Evolutionary conservation across 64 coral and sea anemone species (phyloP).

Genomic region (Pocillopora damicornis): DNA sequence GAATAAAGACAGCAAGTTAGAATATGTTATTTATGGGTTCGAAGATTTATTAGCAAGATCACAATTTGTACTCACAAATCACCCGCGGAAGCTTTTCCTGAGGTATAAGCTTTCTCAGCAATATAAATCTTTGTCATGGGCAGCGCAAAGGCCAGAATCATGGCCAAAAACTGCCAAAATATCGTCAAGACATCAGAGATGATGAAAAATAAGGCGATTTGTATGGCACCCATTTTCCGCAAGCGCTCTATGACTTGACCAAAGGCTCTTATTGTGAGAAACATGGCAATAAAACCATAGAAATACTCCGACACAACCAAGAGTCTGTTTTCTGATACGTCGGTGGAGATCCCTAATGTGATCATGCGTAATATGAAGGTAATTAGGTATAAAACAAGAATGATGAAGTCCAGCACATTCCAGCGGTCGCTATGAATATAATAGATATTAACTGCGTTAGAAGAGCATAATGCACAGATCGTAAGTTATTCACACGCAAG

Average conservation of each 20-base stretch:
- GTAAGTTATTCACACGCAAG: too few relatives aligned
- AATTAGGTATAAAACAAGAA: background rate
- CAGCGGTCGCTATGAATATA: background rate
- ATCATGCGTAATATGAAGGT: background rate
- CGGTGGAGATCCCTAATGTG: background rate
- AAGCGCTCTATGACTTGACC: conserved; percentile 15
- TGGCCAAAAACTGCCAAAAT: conserved; percentile 21
- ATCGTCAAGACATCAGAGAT: background rate
- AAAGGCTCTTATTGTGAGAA: conserved; percentile 16
- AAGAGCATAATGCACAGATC: too few relatives aligned
- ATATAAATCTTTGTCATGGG: conserved; percentile 15
- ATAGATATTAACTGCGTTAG: too few relatives aligned
- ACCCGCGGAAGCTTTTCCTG: background rate
- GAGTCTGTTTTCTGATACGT: background rate
- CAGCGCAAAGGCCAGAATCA: conserved; percentile 21
- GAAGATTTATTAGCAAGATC: background rate
- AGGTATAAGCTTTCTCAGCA: background rate
- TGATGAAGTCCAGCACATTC: background rate
- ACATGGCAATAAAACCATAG: conserved; percentile 11
- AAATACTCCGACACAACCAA: background rate
- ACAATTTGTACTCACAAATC: background rate
- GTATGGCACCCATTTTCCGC: background rate
- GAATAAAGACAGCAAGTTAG: too few relatives aligned
- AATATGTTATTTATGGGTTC: too few relatives aligned
- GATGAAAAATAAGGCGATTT: conserved; percentile 11